Percentiles rank a stretch among this genome's conserved stretches.
Conservation (phyloP, 2,113 vertebrate genomes). For the Chlorocebus sabaeus region DNA sequence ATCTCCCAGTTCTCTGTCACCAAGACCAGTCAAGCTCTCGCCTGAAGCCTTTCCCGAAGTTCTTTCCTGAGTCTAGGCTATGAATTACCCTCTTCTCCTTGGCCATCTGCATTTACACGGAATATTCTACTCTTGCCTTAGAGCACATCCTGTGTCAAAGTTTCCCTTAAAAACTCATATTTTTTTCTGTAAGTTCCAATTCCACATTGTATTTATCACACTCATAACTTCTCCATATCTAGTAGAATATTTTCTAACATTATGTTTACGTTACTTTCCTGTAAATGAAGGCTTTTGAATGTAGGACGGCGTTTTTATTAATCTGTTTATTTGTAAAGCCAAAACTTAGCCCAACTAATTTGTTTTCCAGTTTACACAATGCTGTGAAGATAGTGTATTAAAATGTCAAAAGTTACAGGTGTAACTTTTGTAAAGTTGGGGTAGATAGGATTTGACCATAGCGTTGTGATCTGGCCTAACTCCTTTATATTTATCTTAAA, state of each 20-base stretch:
- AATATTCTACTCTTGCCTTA: background rate
- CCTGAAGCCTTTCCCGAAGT: background rate
- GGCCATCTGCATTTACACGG: background rate
- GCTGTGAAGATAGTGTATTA: background rate
- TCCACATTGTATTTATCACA: background rate
- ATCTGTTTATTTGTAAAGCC: background rate
- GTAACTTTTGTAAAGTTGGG: background rate
- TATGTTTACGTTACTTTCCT: background rate
- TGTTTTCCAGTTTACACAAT: background rate
- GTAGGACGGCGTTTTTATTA: background rate
- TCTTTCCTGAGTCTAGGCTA: background rate
- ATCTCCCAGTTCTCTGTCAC: background rate
- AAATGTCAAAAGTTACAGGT: background rate
- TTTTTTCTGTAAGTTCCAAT: background rate
- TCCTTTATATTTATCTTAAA: background rate
- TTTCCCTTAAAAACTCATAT: background rate
- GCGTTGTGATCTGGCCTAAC: background rate
- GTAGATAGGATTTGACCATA: background rate
- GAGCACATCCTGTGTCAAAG: background rate
- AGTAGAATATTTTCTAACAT: background rate
- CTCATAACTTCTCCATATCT: background rate
- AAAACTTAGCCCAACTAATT: background rate
- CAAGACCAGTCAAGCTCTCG: background rate
- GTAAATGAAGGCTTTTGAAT: background rate
- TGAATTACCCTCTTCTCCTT: background rate